Evolutionary conservation across 2,113 vertebrate genomes (phyloP), one percentile per base, ranked within the genome.

Genomic region (Sebastes schlegelii): DNA sequence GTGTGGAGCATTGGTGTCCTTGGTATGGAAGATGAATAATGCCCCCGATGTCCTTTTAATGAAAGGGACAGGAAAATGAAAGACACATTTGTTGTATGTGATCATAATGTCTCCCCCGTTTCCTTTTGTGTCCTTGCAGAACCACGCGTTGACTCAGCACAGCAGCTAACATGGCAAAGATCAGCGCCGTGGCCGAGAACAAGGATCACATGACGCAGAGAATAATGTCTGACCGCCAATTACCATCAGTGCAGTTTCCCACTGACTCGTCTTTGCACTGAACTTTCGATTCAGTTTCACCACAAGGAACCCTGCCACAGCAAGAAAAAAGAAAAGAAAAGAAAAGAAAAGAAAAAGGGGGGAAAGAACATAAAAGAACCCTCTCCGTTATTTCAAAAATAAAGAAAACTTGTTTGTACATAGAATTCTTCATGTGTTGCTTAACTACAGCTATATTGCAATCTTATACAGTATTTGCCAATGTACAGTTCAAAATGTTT

Each of bases 101-200:
- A 78, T 92, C 68, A 86, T 85, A 86, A 90, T 74, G 46, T 80
- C 58, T 61, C 78, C 63, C 67, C 57, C 62, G n/a, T 91, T 77
- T 91, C 87, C 89, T 89, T 88, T 57, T 91, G 89, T 93, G 92
- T 83, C 80, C 62, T 96, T 96, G 62, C 97, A 99, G 98, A 99
- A 99, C 90, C 98, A 99, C 94, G 97, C 97, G 88, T 97, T 99
- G 97, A 99, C 97, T 93, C 98, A 99, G 92, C 98, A 99, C 95
- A 99, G 96, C 97, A 99, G 98, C 96, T 99, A 99, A 98, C 98
- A 92, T 95, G 95, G 92, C 79, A 94, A 92, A 91, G 90, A 86
- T 82, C 19, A 8, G 84, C 93, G 91, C 93, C 92, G 88, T 90
- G 94, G 95, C 93, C 93, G 85, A 96, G 94, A 95, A 84, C 76